A percentile compares a stretch with the other conserved stretches of the same genome.
These are phyloP conservation scores for Iselma pallidipennis DNA, from an alignment of 2,888 invertebrate species.

Conservation along the genomic window DNA sequence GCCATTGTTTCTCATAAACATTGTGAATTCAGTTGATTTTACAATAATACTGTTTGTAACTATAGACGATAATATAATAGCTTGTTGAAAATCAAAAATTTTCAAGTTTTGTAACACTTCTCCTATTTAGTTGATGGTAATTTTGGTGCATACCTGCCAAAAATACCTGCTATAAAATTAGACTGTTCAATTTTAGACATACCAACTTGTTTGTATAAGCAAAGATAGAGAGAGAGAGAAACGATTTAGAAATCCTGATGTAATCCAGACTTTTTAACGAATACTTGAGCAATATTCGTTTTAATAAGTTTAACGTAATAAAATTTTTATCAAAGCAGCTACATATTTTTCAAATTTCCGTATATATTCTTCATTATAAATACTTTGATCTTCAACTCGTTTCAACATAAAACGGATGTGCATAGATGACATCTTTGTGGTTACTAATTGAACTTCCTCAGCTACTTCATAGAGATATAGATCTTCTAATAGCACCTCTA, in stretches of 20 bases:
- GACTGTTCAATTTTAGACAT: not conserved
- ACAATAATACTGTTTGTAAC: not conserved
- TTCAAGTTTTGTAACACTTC: not conserved
- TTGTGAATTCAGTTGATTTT: not conserved
- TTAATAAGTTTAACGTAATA: not conserved
- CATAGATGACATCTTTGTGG: not conserved
- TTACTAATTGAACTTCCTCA: constrained; percentile 1
- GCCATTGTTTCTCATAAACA: not conserved
- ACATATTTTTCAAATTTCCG: not conserved
- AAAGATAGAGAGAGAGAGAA: not conserved
- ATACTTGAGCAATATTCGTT: not conserved
- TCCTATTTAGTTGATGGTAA: constrained; percentile 1
- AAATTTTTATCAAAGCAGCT: not conserved
- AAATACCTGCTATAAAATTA: constrained; percentile 2
- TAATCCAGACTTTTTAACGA: not conserved
- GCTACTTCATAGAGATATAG: not conserved
- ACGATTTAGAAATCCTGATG: not conserved
- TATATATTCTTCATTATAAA: not conserved
- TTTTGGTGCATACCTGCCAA: constrained; percentile 3
- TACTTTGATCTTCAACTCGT: not conserved
- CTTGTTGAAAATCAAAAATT: not conserved
- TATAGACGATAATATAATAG: not conserved
- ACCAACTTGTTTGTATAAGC: not conserved
- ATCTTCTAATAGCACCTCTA: not conserved
- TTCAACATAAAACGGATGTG: not conserved